Base-by-base conservation (phyloP, 2,888 invertebrate genomes). In the Trisateles emortualis region DNA sequence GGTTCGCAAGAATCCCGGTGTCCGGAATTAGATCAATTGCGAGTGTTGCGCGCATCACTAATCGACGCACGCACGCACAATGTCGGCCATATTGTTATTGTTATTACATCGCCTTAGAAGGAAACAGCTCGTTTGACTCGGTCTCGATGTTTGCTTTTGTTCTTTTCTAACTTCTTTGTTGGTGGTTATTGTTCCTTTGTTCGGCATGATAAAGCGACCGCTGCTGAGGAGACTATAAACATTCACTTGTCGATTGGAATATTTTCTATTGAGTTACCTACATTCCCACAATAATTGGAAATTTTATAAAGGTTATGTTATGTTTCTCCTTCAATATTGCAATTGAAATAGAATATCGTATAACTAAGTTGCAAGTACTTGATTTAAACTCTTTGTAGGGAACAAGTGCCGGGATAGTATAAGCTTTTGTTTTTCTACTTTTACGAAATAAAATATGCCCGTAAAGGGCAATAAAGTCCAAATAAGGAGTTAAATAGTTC, bases 151-250 rank as follows among this genome's bases (percentile, higher is more conserved):
- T 87, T 87, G 84, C 83, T 84, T 88, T 88, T 87, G 86, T 87
- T 87, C 79, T 83, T 87, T 87, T 84, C 84, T 86, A 83, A 86
- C 85, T 85, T 86, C 86, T 88, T 89, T 88, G 86, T 87, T 82
- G 78, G 77, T 78, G 72, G 75, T 83, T 83, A 86, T 86, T 86
- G 86, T 88, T 87, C 87, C 82, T 87, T 90, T 89, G 88, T 89
- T 88, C 81, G 59, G 76, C 72, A 71, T 78, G 78, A 83, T 86
- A 81, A 83, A 83, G 76, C 78, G 74, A 68, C 74, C 76, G 78
- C 74, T 70, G 69, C 64, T 64, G 73, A 75, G 72, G 74, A 76
- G 68, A 69, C 71, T 86, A 86, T 86, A 89, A 90, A 88, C 85
- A 87, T 79, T 81, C 76, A 64, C 68, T 75, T 75, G 78, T 81